These are phyloP conservation scores for Notarius quadriscutis DNA, from an alignment of 2,113 vertebrate species.

Conservation along the genomic window DNA sequence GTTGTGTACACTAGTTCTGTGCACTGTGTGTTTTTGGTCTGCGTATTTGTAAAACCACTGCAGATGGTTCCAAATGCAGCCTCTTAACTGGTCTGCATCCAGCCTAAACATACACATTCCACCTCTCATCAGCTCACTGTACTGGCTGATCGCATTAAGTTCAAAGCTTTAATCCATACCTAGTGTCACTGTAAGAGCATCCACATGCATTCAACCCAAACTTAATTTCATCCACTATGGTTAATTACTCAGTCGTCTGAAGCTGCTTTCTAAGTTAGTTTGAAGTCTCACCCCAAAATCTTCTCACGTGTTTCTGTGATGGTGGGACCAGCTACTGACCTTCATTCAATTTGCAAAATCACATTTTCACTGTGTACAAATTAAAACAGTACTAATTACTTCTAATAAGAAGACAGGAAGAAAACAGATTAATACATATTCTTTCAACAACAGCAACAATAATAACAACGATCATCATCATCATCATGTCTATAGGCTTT, in stretches of 20 bases:
- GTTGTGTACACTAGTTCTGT: neutral
- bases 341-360: neutral
- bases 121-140: neutral
- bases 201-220: slow-evolving; percentile 1
- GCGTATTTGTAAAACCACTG: neutral
- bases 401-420: neutral
- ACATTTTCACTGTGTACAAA: neutral
- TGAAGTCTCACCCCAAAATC: neutral
- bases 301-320: neutral
- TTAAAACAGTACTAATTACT: neutral
- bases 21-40: neutral
- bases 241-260: neutral
- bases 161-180: slow-evolving; percentile 3
- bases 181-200: neutral
- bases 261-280: neutral
- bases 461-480: neutral
- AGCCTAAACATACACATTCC: neutral
- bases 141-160: neutral
- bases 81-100: neutral
- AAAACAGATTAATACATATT: neutral
- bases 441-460: neutral
- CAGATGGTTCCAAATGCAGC: neutral
- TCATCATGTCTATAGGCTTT: neutral
- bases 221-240: neutral
- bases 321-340: neutral